A percentile compares a stretch with the other conserved stretches of the same genome.
Conservation (phyloP, 2,888 invertebrate genomes). For the Megastigmus dorsalis region DNA sequence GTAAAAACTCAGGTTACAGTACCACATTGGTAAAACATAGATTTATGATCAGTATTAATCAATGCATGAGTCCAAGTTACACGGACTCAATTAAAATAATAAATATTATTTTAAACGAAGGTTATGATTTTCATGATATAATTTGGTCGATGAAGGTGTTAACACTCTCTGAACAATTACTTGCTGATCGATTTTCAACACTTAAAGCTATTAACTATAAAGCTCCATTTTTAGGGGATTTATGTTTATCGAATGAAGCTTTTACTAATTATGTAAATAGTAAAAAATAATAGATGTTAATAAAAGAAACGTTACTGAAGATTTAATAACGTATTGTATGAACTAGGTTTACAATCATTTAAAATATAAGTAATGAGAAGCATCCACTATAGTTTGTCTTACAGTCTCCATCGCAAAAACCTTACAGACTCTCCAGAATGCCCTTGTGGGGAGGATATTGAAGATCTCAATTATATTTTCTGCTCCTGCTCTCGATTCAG, state of each 20-base stretch:
- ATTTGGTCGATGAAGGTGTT: conserved; percentile 32
- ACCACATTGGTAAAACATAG: not conserved
- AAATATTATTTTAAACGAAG: conserved; percentile 14
- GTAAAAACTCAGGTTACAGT: conserved; percentile 7
- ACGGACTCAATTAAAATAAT: not conserved
- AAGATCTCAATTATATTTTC: too few species aligned
- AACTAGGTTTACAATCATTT: not conserved
- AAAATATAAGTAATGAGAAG: not conserved
- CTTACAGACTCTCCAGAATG: not conserved
- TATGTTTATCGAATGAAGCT: conserved; percentile 13
- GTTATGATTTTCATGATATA: conserved; percentile 37
- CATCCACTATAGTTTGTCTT: too few species aligned
- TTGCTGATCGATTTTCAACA: not conserved
- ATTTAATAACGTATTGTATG: not conserved
- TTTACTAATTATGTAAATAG: conserved; percentile 30
- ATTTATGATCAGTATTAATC: not conserved
- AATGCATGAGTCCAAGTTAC: not conserved
- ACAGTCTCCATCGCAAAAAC: too few species aligned
- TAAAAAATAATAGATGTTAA: conserved; percentile 1
- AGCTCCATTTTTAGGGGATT: conserved; percentile 11
- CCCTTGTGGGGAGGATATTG: too few species aligned
- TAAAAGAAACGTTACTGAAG: not conserved
- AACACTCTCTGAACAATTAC: not conserved
- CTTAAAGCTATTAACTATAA: not conserved
- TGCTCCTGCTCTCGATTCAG: too few species aligned